These are phyloP conservation scores for Eutolmus rufibarbis DNA, from an alignment of 2,888 invertebrate genomes.

Conservation along the genomic window DNA sequence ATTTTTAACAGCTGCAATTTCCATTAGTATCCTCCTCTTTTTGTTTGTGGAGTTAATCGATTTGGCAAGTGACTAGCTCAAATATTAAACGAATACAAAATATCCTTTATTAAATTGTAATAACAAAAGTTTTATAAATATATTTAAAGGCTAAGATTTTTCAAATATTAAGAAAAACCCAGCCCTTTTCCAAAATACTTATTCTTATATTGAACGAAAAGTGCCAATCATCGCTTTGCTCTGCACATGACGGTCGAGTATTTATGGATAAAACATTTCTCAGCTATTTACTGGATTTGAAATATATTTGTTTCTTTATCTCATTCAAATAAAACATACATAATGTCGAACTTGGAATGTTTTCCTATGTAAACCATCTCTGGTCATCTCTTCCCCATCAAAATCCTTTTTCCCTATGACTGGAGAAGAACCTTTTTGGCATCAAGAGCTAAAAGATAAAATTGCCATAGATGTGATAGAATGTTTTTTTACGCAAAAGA, in stretches of 20 bases:
- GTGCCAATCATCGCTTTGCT: neutral
- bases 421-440: neutral
- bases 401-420: neutral
- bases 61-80: no score
- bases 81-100: no score
- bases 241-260: neutral
- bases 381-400: neutral
- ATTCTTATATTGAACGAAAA: neutral
- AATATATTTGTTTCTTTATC: neutral
- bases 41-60: no score
- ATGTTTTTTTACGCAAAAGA: neutral
- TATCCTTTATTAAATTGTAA: no score
- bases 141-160: neutral
- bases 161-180: neutral
- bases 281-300: neutral
- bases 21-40: no score
- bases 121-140: no score
- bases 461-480: neutral
- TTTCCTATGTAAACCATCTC: neutral
- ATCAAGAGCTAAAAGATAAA: neutral
- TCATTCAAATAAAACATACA: neutral
- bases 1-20: no score
- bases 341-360: neutral
- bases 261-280: neutral
- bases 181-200: neutral